These are phyloP conservation scores for Chascanopsetta lugubris DNA, from an alignment of 2,113 vertebrate genomes.

Conservation along the genomic window DNA sequence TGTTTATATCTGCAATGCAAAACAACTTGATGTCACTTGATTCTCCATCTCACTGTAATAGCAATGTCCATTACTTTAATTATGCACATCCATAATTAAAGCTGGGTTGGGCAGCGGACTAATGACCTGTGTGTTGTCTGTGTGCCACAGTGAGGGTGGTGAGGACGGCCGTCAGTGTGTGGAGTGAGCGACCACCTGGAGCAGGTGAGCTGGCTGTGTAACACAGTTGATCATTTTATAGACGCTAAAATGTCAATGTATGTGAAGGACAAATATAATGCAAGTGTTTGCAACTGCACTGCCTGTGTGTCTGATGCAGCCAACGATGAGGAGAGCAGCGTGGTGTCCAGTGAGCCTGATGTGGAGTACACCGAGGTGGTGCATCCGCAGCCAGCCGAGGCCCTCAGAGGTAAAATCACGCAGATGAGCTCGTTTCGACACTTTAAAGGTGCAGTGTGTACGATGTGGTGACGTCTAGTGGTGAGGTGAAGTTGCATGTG, in stretches of 20 bases:
- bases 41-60: too few relatives aligned
- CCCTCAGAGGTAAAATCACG: slow-evolving; percentile 64
- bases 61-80: too few relatives aligned
- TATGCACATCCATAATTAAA: too few relatives aligned
- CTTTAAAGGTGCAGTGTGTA: too few relatives aligned
- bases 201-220: slow-evolving; percentile 54
- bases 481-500: too few relatives aligned
- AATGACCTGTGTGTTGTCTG: slow-evolving; percentile 26
- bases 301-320: slow-evolving; percentile 36
- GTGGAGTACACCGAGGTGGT: slow-evolving; percentile 83
- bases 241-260: not conserved
- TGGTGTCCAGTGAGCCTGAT: slow-evolving; percentile 61
- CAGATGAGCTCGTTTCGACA: too few relatives aligned
- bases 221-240: not conserved
- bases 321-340: slow-evolving; percentile 62
- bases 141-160: slow-evolving; percentile 67
- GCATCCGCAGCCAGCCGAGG: slow-evolving; percentile 63
- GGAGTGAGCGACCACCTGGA: slow-evolving; percentile 69
- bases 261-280: too few relatives aligned
- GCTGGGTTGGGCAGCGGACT: not conserved
- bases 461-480: too few relatives aligned
- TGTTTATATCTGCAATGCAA: too few relatives aligned
- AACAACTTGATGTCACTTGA: too few relatives aligned
- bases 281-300: not conserved
- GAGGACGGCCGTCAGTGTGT: slow-evolving; percentile 63